Evolutionary conservation across 2,888 invertebrate species (phyloP), one percentile per base, ranked within the genome.

Genomic region (Calephelis perditalis): DNA sequence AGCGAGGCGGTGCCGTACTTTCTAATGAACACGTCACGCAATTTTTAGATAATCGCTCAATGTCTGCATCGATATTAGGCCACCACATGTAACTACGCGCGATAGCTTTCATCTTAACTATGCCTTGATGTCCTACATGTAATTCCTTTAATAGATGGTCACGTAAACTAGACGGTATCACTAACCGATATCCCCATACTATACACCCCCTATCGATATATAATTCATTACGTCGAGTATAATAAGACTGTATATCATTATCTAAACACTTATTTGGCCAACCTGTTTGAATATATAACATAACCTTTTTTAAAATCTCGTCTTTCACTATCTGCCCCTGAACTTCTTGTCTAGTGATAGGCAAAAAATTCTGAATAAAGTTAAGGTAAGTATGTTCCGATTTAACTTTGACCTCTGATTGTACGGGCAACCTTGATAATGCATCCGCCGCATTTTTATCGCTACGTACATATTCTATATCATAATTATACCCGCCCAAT

Each of bases 131-230:
- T 4, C 11, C n/a, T 26, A 55, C 55, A 35, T 60, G 60, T 11
- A 60, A 11, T 12, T 46, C 36, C 12, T 49, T 11, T 36, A 65
- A 45, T 43, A 63, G 47, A 9, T 26, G 35, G 1, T 36, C 9
- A 11, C 57, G 15, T n/a, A 57, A 63, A 4, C n/a, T 7, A 0
- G 45, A 55, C 0, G 70, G 70, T 9, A 68, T 56, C 0, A 68
- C 62, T 0, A 68, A 26, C 8, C 67, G 15, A 37, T 66, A 62
- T 0, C 65, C 70, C 67, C 68, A 70, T 65, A 67, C 62, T 6
- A 67, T 6, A 57, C 62, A 62, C 0, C 66, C 70, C n/a, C 62
- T 40, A 46, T 70, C 69, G 2, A 43, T 36, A 35, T 72, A 71
- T 7, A 72, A 40, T 40, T 71, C 70, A 0, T 44, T 49, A 12